These are phyloP conservation scores for Philopotamus ludificatus DNA, from an alignment of 1,140 invertebrate genomes.

Conservation along the genomic window DNA sequence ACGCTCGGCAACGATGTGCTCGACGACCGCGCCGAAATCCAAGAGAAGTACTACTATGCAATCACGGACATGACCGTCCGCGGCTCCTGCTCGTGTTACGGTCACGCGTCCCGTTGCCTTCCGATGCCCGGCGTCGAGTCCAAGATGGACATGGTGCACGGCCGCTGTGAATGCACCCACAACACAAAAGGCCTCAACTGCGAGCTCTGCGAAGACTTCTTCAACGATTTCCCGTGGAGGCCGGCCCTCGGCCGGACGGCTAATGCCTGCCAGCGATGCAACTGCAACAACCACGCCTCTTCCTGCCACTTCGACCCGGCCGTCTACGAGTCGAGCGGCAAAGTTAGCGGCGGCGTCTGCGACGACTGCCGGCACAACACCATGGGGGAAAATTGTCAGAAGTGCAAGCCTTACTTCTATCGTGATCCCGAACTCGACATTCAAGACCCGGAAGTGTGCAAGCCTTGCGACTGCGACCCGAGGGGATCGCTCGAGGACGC, in stretches of 20 bases:
- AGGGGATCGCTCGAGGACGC: slow-evolving; percentile 85
- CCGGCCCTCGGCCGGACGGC: slow-evolving; percentile 88
- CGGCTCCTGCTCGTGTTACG: slow-evolving; percentile 98
- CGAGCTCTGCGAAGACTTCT: slow-evolving; percentile 90
- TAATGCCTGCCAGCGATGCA: slow-evolving; percentile 90
- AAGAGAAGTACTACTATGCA: slow-evolving; percentile 96
- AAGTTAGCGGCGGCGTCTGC: slow-evolving; percentile 89
- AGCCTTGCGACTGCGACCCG: slow-evolving; percentile 83
- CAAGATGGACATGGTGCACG: slow-evolving; percentile 92
- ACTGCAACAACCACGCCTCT: slow-evolving; percentile 85
- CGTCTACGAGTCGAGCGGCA: slow-evolving; percentile 81
- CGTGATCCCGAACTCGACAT: slow-evolving; percentile 78
- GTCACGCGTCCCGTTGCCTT: slow-evolving; percentile 93
- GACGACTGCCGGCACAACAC: slow-evolving; percentile 91
- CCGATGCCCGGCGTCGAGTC: slow-evolving; percentile 74
- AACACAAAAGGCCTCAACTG: slow-evolving; percentile 91
- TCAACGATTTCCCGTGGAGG: slow-evolving; percentile 93
- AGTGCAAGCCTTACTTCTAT: slow-evolving; percentile 90
- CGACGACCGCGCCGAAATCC: slow-evolving; percentile 80
- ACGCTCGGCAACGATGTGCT: slow-evolving; percentile 92
- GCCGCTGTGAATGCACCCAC: slow-evolving; percentile 91
- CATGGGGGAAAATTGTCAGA: slow-evolving; percentile 89
- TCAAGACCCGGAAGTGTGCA: slow-evolving; percentile 83
- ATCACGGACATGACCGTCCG: slow-evolving; percentile 95
- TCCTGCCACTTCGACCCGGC: slow-evolving; percentile 87